Percentiles rank a stretch among this genome's conserved stretches.
phyloP scores from a whole-genome alignment of 1,140 invertebrate species.

The Drosophila subobscura region DNA sequence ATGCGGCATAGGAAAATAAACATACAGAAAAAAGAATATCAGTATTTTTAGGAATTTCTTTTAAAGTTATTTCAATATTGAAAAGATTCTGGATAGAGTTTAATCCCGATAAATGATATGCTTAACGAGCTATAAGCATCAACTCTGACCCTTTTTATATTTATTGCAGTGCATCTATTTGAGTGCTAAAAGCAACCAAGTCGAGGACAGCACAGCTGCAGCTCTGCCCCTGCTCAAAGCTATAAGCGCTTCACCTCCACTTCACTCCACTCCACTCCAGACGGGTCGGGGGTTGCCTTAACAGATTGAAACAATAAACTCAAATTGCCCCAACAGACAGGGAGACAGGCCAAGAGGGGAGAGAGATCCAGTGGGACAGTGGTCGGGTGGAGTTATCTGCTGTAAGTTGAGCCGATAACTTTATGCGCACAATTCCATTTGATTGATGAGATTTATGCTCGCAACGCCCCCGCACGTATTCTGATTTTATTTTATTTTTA shows the following conservation, averaged over 20 bases:
- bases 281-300: constrained; percentile 37
- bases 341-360: background rate
- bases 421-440: constrained; percentile 78
- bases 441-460: constrained; percentile 77
- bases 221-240: constrained; percentile 17
- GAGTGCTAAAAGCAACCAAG: constrained; percentile 3
- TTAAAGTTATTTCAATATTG: too few relatives aligned
- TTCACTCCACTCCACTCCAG: constrained; percentile 3
- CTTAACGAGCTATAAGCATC: too few relatives aligned
- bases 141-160: background rate
- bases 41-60: background rate
- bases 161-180: constrained; percentile 12
- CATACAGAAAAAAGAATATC: constrained; percentile 8
- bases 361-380: background rate
- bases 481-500: constrained; percentile 65
- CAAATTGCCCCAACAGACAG: constrained; percentile 41
- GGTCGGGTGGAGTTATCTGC: constrained; percentile 59
- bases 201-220: constrained; percentile 21
- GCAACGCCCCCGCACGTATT: constrained; percentile 56
- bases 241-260: too few relatives aligned
- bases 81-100: too few relatives aligned
- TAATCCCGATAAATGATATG: too few relatives aligned
- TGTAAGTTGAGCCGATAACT: constrained; percentile 79
- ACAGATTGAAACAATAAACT: constrained; percentile 76
- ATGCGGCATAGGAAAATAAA: constrained; percentile 27